These are phyloP conservation scores for Platynereis dumerilii DNA, from an alignment of 2,888 invertebrate species.

Conservation along the genomic window DNA sequence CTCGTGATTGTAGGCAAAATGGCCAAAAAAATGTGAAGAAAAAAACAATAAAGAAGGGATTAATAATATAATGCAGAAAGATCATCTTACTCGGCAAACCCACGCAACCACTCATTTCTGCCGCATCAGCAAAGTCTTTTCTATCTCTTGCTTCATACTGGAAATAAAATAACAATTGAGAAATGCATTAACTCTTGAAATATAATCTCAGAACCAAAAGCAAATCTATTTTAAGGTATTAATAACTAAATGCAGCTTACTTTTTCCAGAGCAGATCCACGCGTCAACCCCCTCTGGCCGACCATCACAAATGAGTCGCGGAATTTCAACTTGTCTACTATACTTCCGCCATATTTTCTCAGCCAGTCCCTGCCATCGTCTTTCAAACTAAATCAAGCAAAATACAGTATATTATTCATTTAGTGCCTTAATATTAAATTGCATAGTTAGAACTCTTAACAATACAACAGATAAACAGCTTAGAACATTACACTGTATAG, in stretches of 20 bases:
- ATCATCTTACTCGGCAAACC: constrained; percentile 39
- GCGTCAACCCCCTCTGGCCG: constrained; percentile 52
- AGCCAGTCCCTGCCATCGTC: constrained; percentile 53
- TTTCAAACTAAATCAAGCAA: constrained; percentile 45
- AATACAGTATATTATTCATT: not conserved
- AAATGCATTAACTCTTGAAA: not conserved
- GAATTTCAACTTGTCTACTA: constrained; percentile 51
- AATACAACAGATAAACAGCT: not conserved
- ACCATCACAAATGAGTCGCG: constrained; percentile 59
- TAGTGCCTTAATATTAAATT: not conserved
- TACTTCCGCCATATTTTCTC: constrained; percentile 52
- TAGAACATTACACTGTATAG: too few relatives aligned
- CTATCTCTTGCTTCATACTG: constrained; percentile 26
- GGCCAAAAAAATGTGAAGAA: too few relatives aligned
- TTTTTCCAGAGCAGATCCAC: constrained; percentile 57
- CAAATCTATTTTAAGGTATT: not conserved
- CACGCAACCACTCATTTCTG: constrained; percentile 60
- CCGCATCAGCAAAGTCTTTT: constrained; percentile 45
- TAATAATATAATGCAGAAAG: too few relatives aligned
- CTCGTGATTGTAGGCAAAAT: too few relatives aligned
- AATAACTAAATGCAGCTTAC: constrained; percentile 30
- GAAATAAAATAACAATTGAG: constrained; percentile 2
- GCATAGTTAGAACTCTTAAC: not conserved
- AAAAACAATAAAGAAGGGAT: too few relatives aligned
- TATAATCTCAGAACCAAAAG: not conserved